Evolutionary conservation across 2,113 vertebrate genomes (phyloP), one percentile per base, ranked within the genome.

Genomic region (Pelmatolapia mariae): DNA sequence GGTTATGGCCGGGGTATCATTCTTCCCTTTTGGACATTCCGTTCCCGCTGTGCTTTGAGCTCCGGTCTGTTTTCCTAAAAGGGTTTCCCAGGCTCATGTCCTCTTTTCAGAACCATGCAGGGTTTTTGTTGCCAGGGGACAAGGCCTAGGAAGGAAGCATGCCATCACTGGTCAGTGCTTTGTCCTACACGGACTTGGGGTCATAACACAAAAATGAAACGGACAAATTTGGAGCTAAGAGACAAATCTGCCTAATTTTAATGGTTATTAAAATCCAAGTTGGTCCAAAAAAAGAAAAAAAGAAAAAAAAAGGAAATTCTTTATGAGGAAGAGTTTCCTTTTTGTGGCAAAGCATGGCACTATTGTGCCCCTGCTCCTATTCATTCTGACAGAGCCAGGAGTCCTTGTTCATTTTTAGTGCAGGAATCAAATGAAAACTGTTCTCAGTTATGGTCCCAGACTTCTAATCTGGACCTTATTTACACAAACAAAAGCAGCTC

Each of bases 11-110:
- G 83, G 85, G 80, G 71, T 29, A 89, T 89, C 88, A 38, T 88
- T 92, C 87, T 88, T 91, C 87, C 66, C 82, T 91, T 93, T 91
- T 80, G 93, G 89, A 94, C 94, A 93, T 94, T 96, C 94, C 87
- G 90, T 95, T 93, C 94, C 92, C 13, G 88, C 92, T 94, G 95
- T 73, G 93, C 92, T 96, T 93, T 93, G 88, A 92, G 88, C 92
- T 85, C 87, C 85, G 83, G 88, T 88, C 85, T 84, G 85, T 90
- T 93, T 78, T 66, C 80, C 85, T 71, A 92, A 94, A 95, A 95
- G 92, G 87, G 95, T 96, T 96, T 95, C 96, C 95, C 95, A 95
- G 95, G 93, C 95, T 92, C 87, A 89, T 91, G 93, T 93, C 90
- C 92, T 92, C 92, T 87, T 94, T 93, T 94, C 94, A 92, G 93